Base-by-base conservation (phyloP, 92 coral and sea anemone genomes). In the Pocillopora grandis region DNA sequence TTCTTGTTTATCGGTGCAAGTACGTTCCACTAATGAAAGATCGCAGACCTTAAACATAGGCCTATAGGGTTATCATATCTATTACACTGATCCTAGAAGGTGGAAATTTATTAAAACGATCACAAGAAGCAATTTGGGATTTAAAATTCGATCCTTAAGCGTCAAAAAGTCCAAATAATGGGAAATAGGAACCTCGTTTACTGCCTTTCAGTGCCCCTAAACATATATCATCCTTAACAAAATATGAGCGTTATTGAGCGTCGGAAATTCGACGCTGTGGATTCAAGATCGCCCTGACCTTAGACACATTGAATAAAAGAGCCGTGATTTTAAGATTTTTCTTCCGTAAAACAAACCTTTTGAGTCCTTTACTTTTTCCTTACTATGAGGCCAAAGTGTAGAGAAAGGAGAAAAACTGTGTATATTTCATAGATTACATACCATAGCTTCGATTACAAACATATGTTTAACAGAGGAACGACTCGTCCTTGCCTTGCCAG, bases 231-330 rank as follows among this genome's bases (percentile, higher is more conserved):
- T 2, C 9, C 20, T 77, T 35, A 7, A 2, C 3, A 16, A 49
- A 78, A 62, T 78, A 37, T 19, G 60, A 20, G 19, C 21, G 37
- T 79, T 65, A 78, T 23, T 9, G 19, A 66, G 83, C 56, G 83
- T 66, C 72, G 52, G 14, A 66, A 67, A 67, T 64, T 27, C 49
- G 16, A 59, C 62, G 18, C 36, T 79, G 19, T 66, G 15, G 56
- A 23, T 80, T n/a, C 1, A 33, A 76, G 31, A 70, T 15, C 13
- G 66, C 20, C 17, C 31, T 11, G 65, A 58, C 66, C 74, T 13
- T 64, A 8, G 82, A 65, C 37, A 63, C 48, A 13, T 35, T 62
- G 12, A 60, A 78, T 66, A 62, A 57, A 80, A 52, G 31, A 27
- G 56, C 35, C 67, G 20, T 78, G 72, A 67, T 80, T 56, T 27